Conservation (phyloP, 2,797 vertebrate genomes). For the Botia kubotai region DNA sequence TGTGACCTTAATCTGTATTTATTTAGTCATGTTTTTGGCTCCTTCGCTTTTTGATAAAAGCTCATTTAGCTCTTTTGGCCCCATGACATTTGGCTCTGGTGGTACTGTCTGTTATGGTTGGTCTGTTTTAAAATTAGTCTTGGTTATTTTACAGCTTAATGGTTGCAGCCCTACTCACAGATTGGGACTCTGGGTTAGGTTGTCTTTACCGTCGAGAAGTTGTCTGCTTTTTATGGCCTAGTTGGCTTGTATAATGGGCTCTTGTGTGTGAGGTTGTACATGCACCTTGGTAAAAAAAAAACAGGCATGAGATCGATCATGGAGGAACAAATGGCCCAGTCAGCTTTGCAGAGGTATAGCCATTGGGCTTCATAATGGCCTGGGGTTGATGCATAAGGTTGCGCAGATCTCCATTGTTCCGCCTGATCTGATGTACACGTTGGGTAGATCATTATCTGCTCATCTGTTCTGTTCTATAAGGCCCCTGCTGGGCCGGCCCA, state of each 20-base stretch:
- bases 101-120: slow-evolving; percentile 13
- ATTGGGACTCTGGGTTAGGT: slow-evolving; percentile 45
- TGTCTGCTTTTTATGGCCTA: slow-evolving; percentile 64
- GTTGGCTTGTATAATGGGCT: slow-evolving; percentile 59
- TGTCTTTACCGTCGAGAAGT: slow-evolving; percentile 55
- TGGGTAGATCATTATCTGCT: slow-evolving; percentile 68
- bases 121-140: slow-evolving; percentile 37
- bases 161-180: slow-evolving; percentile 37
- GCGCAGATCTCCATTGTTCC: slow-evolving; percentile 52
- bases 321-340: slow-evolving; percentile 64
- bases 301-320: slow-evolving; percentile 59
- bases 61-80: slow-evolving; percentile 37
- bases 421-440: slow-evolving; percentile 62
- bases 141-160: slow-evolving; percentile 61
- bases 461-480: slow-evolving; percentile 64
- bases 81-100: slow-evolving; percentile 10
- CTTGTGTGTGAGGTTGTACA: slow-evolving; percentile 59
- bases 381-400: slow-evolving; percentile 60
- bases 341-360: slow-evolving; percentile 58
- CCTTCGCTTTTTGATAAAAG: slow-evolving; percentile 54
- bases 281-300: slow-evolving; percentile 60
- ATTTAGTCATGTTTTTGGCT: slow-evolving; percentile 59
- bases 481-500: slow-evolving; percentile 33
- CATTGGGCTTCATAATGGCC: slow-evolving; percentile 57
- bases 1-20: slow-evolving; percentile 59